phyloP scores from a whole-genome alignment of 2,888 invertebrate species.

The Plebejus melissa region DNA sequence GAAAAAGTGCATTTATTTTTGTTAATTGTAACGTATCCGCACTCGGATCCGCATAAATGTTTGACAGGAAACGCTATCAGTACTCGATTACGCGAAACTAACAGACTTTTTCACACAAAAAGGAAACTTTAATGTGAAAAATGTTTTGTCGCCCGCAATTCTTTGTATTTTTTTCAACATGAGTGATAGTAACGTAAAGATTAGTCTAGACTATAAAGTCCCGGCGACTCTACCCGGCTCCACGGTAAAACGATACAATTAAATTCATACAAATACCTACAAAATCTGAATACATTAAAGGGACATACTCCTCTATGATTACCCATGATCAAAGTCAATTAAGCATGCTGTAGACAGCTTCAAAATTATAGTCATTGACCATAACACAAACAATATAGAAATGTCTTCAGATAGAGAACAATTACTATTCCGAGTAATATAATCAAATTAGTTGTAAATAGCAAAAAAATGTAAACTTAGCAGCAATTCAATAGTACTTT shows the following conservation, averaged over 20 bases:
- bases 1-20: constrained; percentile 27
- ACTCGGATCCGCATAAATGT: constrained; percentile 23
- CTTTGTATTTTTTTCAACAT: neutral
- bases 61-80: constrained; percentile 25
- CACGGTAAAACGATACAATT: no score
- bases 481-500: no score
- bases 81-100: constrained; percentile 20
- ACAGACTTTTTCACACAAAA: constrained; percentile 16
- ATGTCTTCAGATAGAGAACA: neutral
- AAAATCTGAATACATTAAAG: no score
- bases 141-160: neutral
- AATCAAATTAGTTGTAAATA: no score
- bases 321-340: no score
- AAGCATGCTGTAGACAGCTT: no score
- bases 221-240: no score
- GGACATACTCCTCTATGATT: no score
- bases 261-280: no score
- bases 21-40: constrained; percentile 24
- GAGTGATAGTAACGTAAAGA: neutral
- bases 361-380: no score
- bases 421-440: no score
- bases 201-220: neutral
- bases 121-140: neutral
- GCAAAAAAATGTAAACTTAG: no score
- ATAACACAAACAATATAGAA: neutral